Conservation (phyloP, 2,888 invertebrate genomes). For the Abrostola tripartita region DNA sequence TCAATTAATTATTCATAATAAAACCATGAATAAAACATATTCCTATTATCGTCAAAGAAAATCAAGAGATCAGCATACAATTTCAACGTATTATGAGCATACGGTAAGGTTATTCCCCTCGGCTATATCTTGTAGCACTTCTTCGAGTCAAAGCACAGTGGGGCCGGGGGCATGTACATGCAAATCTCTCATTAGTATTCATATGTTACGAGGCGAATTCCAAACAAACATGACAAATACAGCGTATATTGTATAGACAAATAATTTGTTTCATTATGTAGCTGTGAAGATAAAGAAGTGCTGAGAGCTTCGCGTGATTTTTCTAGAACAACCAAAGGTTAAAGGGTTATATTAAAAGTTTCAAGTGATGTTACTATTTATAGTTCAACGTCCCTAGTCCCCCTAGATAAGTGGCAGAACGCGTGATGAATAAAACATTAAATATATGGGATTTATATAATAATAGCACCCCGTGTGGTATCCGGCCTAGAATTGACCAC, state of each 20-base stretch:
- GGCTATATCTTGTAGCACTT: constrained; percentile 31
- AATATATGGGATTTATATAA: no score
- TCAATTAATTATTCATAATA: no score
- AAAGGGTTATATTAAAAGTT: no score
- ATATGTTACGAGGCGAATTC: constrained; percentile 34
- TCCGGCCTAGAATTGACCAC: no score
- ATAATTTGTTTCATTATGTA: constrained; percentile 13
- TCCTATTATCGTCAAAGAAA: neutral
- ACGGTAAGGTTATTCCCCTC: constrained; percentile 16
- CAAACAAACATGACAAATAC: constrained; percentile 11
- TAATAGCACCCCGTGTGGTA: no score
- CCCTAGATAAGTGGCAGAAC: no score
- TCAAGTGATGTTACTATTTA: no score
- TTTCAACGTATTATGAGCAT: constrained; percentile 4
- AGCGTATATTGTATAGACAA: neutral
- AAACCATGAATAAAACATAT: neutral
- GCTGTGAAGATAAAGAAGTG: neutral
- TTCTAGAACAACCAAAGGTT: no score
- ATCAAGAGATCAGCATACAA: constrained; percentile 1
- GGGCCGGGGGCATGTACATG: constrained; percentile 40
- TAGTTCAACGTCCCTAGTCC: no score
- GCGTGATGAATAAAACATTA: no score
- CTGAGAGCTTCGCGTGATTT: no score
- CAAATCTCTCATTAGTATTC: constrained; percentile 55
- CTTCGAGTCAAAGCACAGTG: constrained; percentile 25